Evolutionary conservation across 2,113 vertebrate species (phyloP).

Genomic region (Misgurnus mizolepis): DNA sequence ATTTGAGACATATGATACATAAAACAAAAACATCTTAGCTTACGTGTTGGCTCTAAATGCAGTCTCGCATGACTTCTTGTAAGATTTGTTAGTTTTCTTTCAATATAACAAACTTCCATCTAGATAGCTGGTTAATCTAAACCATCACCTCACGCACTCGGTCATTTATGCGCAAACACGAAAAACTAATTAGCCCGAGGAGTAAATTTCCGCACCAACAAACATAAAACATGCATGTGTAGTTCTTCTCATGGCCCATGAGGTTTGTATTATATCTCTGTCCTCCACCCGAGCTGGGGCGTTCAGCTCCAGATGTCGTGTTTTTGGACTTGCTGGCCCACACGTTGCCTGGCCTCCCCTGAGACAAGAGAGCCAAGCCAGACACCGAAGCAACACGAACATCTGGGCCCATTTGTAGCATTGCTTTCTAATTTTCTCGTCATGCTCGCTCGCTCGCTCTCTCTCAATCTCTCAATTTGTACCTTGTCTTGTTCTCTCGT

Average conservation of each 20-base stretch:
- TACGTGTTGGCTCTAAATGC: neutral
- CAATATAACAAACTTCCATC: conserved; percentile 13
- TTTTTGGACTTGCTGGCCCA: conserved; percentile 48
- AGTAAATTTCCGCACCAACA: neutral
- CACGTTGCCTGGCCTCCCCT: conserved; percentile 24
- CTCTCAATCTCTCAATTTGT: neutral
- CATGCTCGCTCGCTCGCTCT: neutral
- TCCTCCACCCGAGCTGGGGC: neutral
- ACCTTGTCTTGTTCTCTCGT: neutral
- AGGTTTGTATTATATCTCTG: conserved; percentile 47
- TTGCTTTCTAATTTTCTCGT: conserved; percentile 30
- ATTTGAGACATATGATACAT: neutral
- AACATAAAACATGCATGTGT: conserved; percentile 1
- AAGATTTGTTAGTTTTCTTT: conserved; percentile 32
- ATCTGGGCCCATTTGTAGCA: conserved; percentile 35
- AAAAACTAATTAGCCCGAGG: neutral
- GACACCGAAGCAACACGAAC: conserved; percentile 22
- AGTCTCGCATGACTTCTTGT: conserved; percentile 12
- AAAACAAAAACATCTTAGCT: neutral
- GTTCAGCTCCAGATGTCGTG: conserved; percentile 51
- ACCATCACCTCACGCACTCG: neutral
- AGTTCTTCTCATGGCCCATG: conserved; percentile 45
- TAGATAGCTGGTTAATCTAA: conserved; percentile 20
- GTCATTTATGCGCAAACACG: neutral
- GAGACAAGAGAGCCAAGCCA: conserved; percentile 14